Evolutionary conservation across 2,888 invertebrate genomes (phyloP).

Genomic region (Herminia tarsipennalis): DNA sequence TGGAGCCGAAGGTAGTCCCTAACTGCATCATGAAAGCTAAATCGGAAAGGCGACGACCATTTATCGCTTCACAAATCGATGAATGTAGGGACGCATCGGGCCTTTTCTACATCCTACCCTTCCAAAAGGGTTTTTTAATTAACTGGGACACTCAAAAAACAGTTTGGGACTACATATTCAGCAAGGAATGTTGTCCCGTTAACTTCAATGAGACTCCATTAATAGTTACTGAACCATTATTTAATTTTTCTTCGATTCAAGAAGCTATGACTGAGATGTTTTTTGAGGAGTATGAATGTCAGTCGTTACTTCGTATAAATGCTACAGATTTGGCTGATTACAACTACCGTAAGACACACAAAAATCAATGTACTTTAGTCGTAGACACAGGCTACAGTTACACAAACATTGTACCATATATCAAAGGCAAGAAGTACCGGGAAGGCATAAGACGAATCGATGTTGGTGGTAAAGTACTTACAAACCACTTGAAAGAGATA

Average conservation of each 20-base stretch:
- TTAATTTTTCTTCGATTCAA: conserved; percentile 96
- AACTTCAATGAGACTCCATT: conserved; percentile 92
- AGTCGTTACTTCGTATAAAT: conserved; percentile 91
- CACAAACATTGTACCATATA: conserved; percentile 97
- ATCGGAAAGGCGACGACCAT: conserved; percentile 96
- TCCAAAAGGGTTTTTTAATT: conserved; percentile 97
- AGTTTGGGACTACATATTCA: conserved; percentile 98
- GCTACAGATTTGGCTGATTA: conserved; percentile 93
- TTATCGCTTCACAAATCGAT: conserved; percentile 96
- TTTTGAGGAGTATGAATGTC: conserved; percentile 98
- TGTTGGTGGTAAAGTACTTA: conserved; percentile 98
- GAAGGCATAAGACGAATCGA: conserved; percentile 93
- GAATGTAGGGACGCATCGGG: conserved; percentile 98
- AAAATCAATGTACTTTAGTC: conserved; percentile 90
- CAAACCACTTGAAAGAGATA: conserved; percentile 98
- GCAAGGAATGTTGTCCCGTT: conserved; percentile 92
- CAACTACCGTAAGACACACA: conserved; percentile 84
- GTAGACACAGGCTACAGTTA: conserved; percentile 98
- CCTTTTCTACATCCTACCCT: conserved; percentile 96
- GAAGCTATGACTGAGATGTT: conserved; percentile 98
- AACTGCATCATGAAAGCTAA: conserved; percentile 99
- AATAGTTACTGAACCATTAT: conserved; percentile 96
- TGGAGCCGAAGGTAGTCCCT: conserved; percentile 91
- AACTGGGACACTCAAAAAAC: conserved; percentile 99
- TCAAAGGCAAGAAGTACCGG: conserved; percentile 89